These are phyloP conservation scores for Coecobrya sp. DNA, from an alignment of 2,888 invertebrate genomes.

Conservation along the genomic window DNA sequence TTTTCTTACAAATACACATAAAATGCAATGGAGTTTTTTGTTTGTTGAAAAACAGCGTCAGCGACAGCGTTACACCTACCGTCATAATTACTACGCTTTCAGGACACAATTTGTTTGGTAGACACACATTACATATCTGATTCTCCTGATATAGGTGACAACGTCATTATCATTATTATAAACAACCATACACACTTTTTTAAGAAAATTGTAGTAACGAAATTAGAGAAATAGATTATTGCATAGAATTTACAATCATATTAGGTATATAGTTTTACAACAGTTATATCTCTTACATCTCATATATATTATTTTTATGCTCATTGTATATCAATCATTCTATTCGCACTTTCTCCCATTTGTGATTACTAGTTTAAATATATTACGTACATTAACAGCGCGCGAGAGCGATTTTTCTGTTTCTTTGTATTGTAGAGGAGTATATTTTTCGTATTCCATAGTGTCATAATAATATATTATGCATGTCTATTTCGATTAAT, in stretches of 20 bases:
- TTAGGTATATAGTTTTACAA: slow-evolving; percentile 31
- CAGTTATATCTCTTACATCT: slow-evolving; percentile 9
- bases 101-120: not conserved
- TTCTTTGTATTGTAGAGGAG: slow-evolving; percentile 66
- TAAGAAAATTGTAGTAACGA: slow-evolving; percentile 65
- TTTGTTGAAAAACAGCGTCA: slow-evolving; percentile 4
- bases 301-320: not conserved
- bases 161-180: not conserved
- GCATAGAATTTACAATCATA: slow-evolving; percentile 52
- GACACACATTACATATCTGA: slow-evolving; percentile 16
- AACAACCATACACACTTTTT: not conserved
- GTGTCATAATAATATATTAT: slow-evolving; percentile 56
- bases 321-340: not conserved
- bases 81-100: not conserved
- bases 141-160: slow-evolving; percentile 9
- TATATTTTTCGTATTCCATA: slow-evolving; percentile 67
- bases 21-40: slow-evolving; percentile 15
- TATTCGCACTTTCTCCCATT: slow-evolving; percentile 19
- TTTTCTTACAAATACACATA: slow-evolving; percentile 11
- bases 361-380: not conserved
- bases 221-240: slow-evolving; percentile 75
- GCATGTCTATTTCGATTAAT: slow-evolving; percentile 63
- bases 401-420: slow-evolving; percentile 65
- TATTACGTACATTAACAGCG: slow-evolving; percentile 46
- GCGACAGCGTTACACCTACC: slow-evolving; percentile 14